phyloP scores from a whole-genome alignment of 2,113 vertebrate species.

The Neodon shergylaensis region DNA sequence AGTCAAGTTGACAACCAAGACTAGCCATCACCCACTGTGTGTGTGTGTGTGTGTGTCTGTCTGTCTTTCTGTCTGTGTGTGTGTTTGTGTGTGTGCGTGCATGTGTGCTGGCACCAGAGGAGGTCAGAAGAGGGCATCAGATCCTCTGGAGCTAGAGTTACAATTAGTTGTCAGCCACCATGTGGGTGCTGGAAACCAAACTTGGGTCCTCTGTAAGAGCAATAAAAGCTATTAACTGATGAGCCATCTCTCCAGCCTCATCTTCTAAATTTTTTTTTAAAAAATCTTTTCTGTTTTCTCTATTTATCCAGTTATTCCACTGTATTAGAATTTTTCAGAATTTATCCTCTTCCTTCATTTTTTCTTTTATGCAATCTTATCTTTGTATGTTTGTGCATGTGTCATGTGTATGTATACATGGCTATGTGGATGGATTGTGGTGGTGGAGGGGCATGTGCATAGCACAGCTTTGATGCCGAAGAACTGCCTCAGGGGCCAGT shows the following conservation, averaged over 20 bases:
- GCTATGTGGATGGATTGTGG: not conserved
- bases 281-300: not conserved
- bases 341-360: not conserved
- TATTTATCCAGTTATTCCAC: constrained; percentile 21
- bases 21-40: not conserved
- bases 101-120: not conserved
- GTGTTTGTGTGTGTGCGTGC: not conserved
- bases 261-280: not conserved
- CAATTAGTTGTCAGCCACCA: not conserved
- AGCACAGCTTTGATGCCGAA: not conserved
- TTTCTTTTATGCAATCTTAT: not conserved
- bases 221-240: not conserved
- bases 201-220: not conserved
- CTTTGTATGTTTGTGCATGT: too few relatives aligned
- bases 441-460: too few relatives aligned
- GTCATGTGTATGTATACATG: not conserved
- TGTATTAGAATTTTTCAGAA: not conserved
- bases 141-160: not conserved
- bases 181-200: not conserved
- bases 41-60: not conserved
- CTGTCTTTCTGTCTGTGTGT: not conserved
- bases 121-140: not conserved
- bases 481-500: not conserved
- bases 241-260: not conserved
- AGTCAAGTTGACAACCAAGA: not conserved